Evolutionary conservation across 2,888 invertebrate species (phyloP).

Genomic region (Drosophila subquinaria): DNA sequence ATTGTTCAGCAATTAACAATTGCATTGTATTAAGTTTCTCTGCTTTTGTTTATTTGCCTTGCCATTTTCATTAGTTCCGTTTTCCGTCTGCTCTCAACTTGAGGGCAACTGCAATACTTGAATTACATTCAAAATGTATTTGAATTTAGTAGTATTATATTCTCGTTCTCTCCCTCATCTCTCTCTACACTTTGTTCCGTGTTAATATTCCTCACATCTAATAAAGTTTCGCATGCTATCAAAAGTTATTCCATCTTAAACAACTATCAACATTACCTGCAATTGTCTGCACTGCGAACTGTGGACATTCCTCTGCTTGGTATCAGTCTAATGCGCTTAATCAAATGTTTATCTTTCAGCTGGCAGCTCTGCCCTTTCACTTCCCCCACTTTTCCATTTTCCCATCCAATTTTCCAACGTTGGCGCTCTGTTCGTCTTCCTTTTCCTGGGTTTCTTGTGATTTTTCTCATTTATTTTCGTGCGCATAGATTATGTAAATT

Average conservation of each 20-base stretch:
- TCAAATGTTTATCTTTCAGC: slow-evolving; percentile 78
- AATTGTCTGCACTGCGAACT: slow-evolving; percentile 5
- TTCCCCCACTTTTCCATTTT: not conserved
- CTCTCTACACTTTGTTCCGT: slow-evolving; percentile 34
- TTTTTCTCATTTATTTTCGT: slow-evolving; percentile 80
- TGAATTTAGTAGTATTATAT: slow-evolving; percentile 58
- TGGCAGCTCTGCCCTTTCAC: slow-evolving; percentile 21
- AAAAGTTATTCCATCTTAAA: slow-evolving; percentile 43
- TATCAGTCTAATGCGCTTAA: slow-evolving; percentile 70
- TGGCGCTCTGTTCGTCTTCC: slow-evolving; percentile 18
- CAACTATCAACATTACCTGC: slow-evolving; percentile 49
- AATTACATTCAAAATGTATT: slow-evolving; percentile 63
- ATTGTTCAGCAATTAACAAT: slow-evolving; percentile 17
- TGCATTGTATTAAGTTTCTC: slow-evolving; percentile 4
- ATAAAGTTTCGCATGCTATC: slow-evolving; percentile 64
- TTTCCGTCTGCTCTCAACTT: not conserved
- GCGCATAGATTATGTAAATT: slow-evolving; percentile 81
- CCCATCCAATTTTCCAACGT: slow-evolving; percentile 1
- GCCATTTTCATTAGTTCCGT: slow-evolving; percentile 3
- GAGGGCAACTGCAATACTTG: not conserved
- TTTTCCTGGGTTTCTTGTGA: slow-evolving; percentile 50
- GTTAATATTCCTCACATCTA: slow-evolving; percentile 75
- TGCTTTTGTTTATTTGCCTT: slow-evolving; percentile 5
- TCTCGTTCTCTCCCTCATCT: not conserved
- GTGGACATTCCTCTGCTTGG: slow-evolving; percentile 29